Base-by-base conservation (phyloP, 2,888 invertebrate genomes). In the Sericinus montela region DNA sequence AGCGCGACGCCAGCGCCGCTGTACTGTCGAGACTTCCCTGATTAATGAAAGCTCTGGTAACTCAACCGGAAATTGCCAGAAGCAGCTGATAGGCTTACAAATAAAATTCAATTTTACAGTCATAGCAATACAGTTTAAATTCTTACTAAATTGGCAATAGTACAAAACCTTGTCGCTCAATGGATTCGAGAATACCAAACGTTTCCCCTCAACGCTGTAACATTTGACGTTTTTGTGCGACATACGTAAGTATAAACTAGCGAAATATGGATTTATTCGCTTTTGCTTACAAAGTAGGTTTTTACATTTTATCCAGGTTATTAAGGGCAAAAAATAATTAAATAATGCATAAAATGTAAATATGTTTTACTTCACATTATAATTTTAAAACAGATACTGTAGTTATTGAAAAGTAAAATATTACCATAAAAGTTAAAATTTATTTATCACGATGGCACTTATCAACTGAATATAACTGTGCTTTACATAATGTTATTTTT, bases 141-240 rank as follows among this genome's bases (percentile, higher is more conserved):
- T 67, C 1, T 16, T 1, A 14, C 57, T 45, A 0, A 9, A 3
- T 0, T n/a, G 11, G 1, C 14, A 2, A 16, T n/a, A 14, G 55
- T 44, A 50, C 75, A 55, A 16, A 55, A 34, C 56, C 4, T 59
- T 69, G 54, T 1, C 13, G 29, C 25, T 30, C 48, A 44, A 14
- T n/a, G 10, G 41, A 28, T 59, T 72, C 68, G 71, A 75, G 82
- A 85, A 86, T 85, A 86, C 82, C 84, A 83, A 87, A 80, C 81
- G 78, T 80, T 85, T 82, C 85, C 86, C 87, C 85, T 84, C 83
- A 74, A 72, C 80, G 73, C 77, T 80, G 81, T 85, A 86, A 82
- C 86, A 85, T 88, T 88, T 88, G 87, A 85, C 85, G 84, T 86
- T 83, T 86, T 85, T 84, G 84, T 82, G 77, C 80, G 74, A 77